Base-by-base conservation (phyloP, 2,113 vertebrate species). In the Myotis davidii region DNA sequence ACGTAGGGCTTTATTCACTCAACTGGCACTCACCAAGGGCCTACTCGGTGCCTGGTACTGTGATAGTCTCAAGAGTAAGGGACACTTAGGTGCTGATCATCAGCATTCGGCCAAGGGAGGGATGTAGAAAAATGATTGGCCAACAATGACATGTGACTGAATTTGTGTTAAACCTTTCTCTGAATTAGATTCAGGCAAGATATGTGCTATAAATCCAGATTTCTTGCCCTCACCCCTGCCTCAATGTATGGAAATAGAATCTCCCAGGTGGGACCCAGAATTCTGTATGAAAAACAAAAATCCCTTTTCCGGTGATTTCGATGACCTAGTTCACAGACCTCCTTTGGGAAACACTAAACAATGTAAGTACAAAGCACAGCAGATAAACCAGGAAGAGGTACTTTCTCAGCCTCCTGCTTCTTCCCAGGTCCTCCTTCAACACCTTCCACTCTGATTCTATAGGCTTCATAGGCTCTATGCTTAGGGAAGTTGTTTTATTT, bases 401-500 rank as follows among this genome's bases (percentile, higher is more conserved):
- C 17, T 74, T 94, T 54, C 85, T 48, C 59, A 32, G 32, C 50
- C 23, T 76, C 4, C 17, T 76, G 37, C 20, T 85, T 91, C 69
- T 52, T 85, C 84, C 65, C 32, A 91, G 59, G 25, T 94, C 29
- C 32, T 37, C 61, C 29, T 90, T 87, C 52, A 69, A 14, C 10
- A 50, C 56, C 23, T 45, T 92, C 77, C 65, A 64, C 17, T 39
- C 25, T 59, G 34, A 59, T 4, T 73, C 74, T 70, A 6, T 81
- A 73, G 50, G 13, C 85, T 79, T 83, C 52, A 52, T 12, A 85
- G 2, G 12, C 16, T n/a, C 23, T 42, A 14, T 25, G 25, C 16
- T 65, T 77, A 84, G 25, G 32, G 16, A 90, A 52, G 25, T 82
- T 67, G 77, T 73, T 77, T 65, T 81, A 73, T 83, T 79, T 67